Base-by-base conservation (phyloP, 2,888 invertebrate genomes). In the Pimpla rufipes region DNA sequence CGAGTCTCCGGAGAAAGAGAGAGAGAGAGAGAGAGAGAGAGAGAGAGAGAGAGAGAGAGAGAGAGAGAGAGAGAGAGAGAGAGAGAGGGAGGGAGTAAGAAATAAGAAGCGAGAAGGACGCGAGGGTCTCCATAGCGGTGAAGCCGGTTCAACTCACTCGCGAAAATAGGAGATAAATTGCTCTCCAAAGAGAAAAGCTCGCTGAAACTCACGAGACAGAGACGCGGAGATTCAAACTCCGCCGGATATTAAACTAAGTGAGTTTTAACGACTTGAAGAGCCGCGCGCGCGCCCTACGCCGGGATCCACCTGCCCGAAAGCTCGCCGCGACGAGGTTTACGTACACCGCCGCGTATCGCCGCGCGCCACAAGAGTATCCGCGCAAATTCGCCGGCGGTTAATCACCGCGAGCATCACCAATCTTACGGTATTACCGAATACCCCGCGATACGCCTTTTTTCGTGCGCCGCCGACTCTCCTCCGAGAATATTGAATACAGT, bases 231-330 rank as follows among this genome's bases (percentile, higher is more conserved):
- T 87, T 87, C 88, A 88, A 88, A 90, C 90, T 91, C 88, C 85
- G 82, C 88, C 87, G 81, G 87, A 89, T 89, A 90, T 90, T 90
- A 92, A 89, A 91, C 91, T 92, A 92, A 92, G 91, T 90, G 91
- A 92, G 88, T 89, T 91, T 92, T 92, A 92, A 92, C 91, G 92
- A 88, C 89, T 87, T 70, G 85, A 88, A 87, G 50, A 29, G 57
- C n/a, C n/a, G 59, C 7, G 8, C 57, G n/a, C 18, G 37, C 66
- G 45, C 29, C 37, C 55, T 18, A 1, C 35, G 47, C 68, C 35
- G 3, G 59, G 35, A 50, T 84, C 47, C 81, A 84, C 81, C 80
- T 81, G 81, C 81, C 64, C 23, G 84, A 76, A 52, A 71, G 75
- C 45, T 76, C 81, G 4, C n/a, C n/a, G 81, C 59, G 82, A 40